Conservation (phyloP, 2,797 vertebrate species). For the Pyrocephalus nanus region DNA sequence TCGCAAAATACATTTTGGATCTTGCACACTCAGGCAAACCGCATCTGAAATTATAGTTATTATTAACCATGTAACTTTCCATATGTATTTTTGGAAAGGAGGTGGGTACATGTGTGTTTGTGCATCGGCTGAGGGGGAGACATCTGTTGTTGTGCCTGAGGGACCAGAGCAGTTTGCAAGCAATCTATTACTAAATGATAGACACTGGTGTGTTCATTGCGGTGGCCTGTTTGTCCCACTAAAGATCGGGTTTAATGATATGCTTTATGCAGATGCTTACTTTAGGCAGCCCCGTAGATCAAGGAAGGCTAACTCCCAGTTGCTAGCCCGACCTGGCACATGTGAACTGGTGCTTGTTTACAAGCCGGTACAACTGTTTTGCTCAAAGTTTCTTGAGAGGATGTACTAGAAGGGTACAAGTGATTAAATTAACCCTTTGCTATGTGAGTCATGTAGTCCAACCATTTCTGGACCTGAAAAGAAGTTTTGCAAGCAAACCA, state of each 20-base stretch:
- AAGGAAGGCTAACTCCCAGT: fast-evolving
- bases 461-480: background rate
- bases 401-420: background rate
- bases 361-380: background rate
- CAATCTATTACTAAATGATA: background rate
- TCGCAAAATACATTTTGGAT: background rate
- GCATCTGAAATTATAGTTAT: background rate
- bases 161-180: background rate
- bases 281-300: background rate
- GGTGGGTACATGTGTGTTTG: fast-evolving
- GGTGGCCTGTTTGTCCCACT: background rate
- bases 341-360: background rate
- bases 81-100: fast-evolving
- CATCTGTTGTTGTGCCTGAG: background rate
- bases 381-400: background rate
- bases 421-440: background rate
- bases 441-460: fast-evolving
- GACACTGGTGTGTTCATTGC: background rate
- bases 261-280: fast-evolving
- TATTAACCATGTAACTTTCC: background rate
- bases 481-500: background rate
- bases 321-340: fast-evolving
- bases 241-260: fast-evolving
- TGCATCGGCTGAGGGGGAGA: background rate
- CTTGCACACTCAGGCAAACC: background rate